These are phyloP conservation scores for Timema cristinae DNA, from an alignment of 2,888 invertebrate species.

Conservation along the genomic window DNA sequence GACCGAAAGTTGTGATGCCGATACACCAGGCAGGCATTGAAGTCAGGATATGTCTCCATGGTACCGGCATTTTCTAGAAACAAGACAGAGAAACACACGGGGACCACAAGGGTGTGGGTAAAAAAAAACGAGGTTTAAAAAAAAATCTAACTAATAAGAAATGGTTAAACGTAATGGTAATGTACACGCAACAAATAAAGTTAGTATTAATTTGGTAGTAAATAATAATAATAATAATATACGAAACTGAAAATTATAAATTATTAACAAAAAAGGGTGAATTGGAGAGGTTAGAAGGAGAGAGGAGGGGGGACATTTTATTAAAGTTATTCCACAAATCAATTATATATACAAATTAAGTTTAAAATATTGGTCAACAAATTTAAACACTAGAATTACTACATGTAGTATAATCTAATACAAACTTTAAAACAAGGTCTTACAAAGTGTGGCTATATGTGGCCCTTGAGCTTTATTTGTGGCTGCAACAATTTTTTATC, in stretches of 20 bases:
- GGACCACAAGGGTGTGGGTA: conserved; percentile 15
- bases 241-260: neutral
- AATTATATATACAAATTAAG: neutral
- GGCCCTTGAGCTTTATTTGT: too few species aligned
- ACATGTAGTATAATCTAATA: too few species aligned
- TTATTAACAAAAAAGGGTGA: conserved; percentile 11
- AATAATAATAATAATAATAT: neutral
- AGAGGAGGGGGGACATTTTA: conserved; percentile 19
- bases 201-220: conserved; percentile 16
- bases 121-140: neutral
- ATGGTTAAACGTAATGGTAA: neutral
- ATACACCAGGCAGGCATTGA: conserved; percentile 67
- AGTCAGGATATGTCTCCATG: conserved; percentile 60
- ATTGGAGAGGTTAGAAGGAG: conserved; percentile 4
- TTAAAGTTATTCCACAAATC: neutral
- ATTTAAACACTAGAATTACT: too few species aligned
- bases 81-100: conserved; percentile 12
- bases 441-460: too few species aligned
- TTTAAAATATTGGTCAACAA: too few species aligned
- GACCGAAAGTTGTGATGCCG: conserved; percentile 67
- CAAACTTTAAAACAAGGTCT: too few species aligned
- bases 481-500: too few species aligned
- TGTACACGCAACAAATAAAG: conserved; percentile 14
- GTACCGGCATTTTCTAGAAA: conserved; percentile 49
- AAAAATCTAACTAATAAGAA: conserved; percentile 12